A percentile compares a stretch with the other conserved stretches of the same genome.
These are phyloP conservation scores for Oryctolagus cuniculus DNA, from an alignment of 2,113 vertebrate species.

Conservation along the genomic window mOryCun1.1 NC_091438.1:12421001-12421500, in stretches of 20 bases:
- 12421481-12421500: neutral
- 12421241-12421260: fast-evolving
- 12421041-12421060: fast-evolving
- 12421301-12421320: neutral
- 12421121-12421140: fast-evolving
- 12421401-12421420: neutral
- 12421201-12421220: fast-evolving
- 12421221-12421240: neutral
- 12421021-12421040: no score
- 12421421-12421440: neutral
- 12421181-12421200: fast-evolving
- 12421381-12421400: neutral
- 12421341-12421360: slow-evolving; percentile 32
- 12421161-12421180: fast-evolving
- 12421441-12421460: neutral
- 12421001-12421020: no score
- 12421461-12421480: fast-evolving
- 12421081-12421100: fast-evolving
- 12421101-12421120: fast-evolving
- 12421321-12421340: neutral
- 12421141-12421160: neutral
- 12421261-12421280: fast-evolving
- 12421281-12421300: fast-evolving
- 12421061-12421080: fast-evolving
- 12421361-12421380: neutral